Evolutionary conservation across 2,888 invertebrate species (phyloP).

Genomic region (Temnothorax rugatulus): DNA sequence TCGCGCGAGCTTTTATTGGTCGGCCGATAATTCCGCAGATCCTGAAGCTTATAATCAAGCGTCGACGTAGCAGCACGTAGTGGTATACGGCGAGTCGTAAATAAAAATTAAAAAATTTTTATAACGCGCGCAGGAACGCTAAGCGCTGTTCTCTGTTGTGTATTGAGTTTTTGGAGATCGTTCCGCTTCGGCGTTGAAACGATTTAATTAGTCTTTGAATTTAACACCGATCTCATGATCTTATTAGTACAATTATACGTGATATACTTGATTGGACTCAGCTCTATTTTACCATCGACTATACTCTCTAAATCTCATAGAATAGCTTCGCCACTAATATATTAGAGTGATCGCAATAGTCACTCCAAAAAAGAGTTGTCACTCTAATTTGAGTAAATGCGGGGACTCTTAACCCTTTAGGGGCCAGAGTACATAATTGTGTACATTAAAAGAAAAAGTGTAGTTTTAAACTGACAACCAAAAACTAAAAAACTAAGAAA

Average conservation of each 20-base stretch:
- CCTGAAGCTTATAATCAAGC: constrained; percentile 37
- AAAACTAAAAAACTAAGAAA: no score
- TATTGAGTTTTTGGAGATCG: background rate
- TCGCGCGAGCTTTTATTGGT: constrained; percentile 45
- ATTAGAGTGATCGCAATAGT: no score
- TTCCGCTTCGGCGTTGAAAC: background rate
- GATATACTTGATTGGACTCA: background rate
- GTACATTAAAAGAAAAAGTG: no score
- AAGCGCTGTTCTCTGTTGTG: background rate
- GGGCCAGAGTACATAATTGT: no score
- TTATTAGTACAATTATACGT: background rate
- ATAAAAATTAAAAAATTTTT: constrained; percentile 37
- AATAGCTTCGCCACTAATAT: no score
- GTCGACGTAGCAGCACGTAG: background rate
- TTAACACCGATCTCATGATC: background rate
- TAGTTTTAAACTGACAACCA: no score
- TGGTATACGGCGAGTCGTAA: constrained; percentile 29
- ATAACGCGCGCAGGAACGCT: background rate
- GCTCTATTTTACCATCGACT: background rate
- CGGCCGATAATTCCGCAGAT: constrained; percentile 39
- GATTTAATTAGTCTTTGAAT: background rate
- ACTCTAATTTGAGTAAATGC: no score
- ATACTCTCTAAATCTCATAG: no score
- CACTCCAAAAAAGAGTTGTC: no score
- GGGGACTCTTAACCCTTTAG: no score